phyloP scores from a whole-genome alignment of 2,113 vertebrate species.

The Semicossyphus pulcher region DNA sequence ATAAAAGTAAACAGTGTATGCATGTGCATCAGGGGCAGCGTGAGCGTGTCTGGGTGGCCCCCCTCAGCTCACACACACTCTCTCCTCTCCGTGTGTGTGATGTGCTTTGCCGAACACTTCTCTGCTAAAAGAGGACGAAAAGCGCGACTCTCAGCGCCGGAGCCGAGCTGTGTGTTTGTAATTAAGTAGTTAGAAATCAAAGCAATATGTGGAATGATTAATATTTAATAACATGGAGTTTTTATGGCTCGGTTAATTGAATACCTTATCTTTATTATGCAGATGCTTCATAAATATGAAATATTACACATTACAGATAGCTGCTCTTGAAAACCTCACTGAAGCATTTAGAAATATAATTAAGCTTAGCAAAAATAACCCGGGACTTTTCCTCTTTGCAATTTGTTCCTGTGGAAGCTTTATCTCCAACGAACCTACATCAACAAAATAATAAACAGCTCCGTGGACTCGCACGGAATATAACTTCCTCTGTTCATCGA shows the following conservation, averaged over 20 bases:
- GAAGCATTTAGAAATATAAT: slow-evolving; percentile 86
- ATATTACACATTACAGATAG: slow-evolving; percentile 85
- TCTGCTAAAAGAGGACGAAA: slow-evolving; percentile 51
- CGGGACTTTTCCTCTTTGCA: slow-evolving; percentile 55
- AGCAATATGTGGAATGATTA: slow-evolving; percentile 82
- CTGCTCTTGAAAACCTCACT: slow-evolving; percentile 80
- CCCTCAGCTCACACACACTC: not conserved
- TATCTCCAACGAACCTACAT: slow-evolving; percentile 72
- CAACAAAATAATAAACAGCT: slow-evolving; percentile 73
- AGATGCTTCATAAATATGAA: slow-evolving; percentile 87
- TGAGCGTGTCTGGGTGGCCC: not conserved
- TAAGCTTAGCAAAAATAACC: slow-evolving; percentile 76
- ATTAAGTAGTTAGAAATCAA: slow-evolving; percentile 84
- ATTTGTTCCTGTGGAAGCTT: slow-evolving; percentile 42
- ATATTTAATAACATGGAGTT: slow-evolving; percentile 82
- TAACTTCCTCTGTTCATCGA: slow-evolving; percentile 3
- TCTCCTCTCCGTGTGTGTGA: slow-evolving; percentile 23
- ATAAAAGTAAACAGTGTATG: not conserved
- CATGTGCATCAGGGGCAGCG: not conserved
- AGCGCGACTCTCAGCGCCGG: slow-evolving; percentile 32
- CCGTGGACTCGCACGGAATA: slow-evolving; percentile 33
- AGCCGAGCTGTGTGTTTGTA: slow-evolving; percentile 74
- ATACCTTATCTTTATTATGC: slow-evolving; percentile 87
- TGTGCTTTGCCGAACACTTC: slow-evolving; percentile 65
- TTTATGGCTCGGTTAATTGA: slow-evolving; percentile 84